Conservation (phyloP, 92 coral and sea anemone genomes). For the Phenganax stokvisi region DNA sequence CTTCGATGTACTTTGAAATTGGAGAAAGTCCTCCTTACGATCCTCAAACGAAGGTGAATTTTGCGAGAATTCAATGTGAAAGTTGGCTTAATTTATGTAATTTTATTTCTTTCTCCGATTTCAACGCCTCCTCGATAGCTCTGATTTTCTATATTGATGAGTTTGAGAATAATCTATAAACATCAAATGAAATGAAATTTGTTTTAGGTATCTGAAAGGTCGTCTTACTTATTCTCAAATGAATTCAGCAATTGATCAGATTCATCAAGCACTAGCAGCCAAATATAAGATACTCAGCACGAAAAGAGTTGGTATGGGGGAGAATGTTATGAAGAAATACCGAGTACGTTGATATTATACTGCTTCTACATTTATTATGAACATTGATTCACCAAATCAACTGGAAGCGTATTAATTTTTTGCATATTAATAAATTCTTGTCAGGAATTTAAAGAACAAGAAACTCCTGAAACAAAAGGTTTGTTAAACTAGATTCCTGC, state of each 20-base stretch:
- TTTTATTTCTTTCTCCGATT: too few relatives aligned
- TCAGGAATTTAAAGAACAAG: constrained; percentile 93
- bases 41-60: too few relatives aligned
- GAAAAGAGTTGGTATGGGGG: constrained; percentile 92
- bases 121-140: too few relatives aligned
- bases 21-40: too few relatives aligned
- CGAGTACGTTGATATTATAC: constrained; percentile 47
- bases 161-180: background rate
- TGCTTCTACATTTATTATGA: background rate
- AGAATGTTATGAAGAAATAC: constrained; percentile 87
- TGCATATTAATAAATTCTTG: background rate
- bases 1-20: too few relatives aligned
- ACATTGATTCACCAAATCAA: background rate
- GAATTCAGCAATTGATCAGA: constrained; percentile 77
- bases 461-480: constrained; percentile 80
- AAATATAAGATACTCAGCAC: constrained; percentile 82
- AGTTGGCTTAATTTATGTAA: too few relatives aligned
- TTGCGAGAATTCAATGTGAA: too few relatives aligned
- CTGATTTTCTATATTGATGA: background rate
- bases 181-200: background rate
- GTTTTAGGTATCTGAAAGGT: constrained; percentile 76
- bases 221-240: constrained; percentile 73
- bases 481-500: background rate
- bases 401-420: background rate
- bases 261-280: constrained; percentile 68